Percentiles rank a stretch among this genome's conserved stretches.
phyloP scores from a whole-genome alignment of 2,113 vertebrate genomes.

The Eulemur macaco region DNA sequence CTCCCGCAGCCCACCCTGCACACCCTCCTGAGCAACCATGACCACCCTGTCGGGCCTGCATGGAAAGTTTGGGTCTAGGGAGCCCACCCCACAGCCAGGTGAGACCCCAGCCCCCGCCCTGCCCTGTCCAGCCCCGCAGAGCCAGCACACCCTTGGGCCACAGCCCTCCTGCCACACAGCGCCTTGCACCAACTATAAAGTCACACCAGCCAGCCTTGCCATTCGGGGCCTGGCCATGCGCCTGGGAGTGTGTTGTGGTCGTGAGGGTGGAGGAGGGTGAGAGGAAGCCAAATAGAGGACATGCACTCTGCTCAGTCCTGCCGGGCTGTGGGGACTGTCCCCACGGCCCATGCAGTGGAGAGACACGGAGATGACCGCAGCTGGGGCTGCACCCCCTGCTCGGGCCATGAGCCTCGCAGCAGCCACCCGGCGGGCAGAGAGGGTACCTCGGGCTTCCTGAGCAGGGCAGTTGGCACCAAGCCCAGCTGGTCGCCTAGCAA shows the following conservation, averaged over 20 bases:
- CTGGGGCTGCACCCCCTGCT: no score
- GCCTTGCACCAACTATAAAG: rapidly evolving
- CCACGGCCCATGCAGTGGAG: rapidly evolving
- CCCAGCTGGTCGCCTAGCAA: conserved; percentile 1
- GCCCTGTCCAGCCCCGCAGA: rapidly evolving
- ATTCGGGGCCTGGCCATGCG: rapidly evolving
- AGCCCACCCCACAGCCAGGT: neutral
- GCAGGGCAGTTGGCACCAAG: neutral
- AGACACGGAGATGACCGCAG: rapidly evolving
- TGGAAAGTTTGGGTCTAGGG: neutral
- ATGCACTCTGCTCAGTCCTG: rapidly evolving
- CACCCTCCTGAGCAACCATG: neutral
- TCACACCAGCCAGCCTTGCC: neutral
- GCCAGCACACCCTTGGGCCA: neutral
- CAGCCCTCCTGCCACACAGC: neutral
- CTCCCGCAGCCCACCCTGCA: rapidly evolving
- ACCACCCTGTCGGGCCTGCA: rapidly evolving
- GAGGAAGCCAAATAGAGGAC: neutral
- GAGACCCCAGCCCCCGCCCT: neutral
- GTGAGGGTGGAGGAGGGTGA: neutral
- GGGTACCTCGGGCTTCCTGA: neutral
- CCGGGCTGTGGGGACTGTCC: neutral
- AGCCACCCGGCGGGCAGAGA: neutral
- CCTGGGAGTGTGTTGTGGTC: rapidly evolving
- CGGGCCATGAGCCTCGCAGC: neutral